Percentiles rank a stretch among this genome's conserved stretches.
phyloP scores from a whole-genome alignment of 2,113 vertebrate genomes.

The Turdus rufiventris region DNA sequence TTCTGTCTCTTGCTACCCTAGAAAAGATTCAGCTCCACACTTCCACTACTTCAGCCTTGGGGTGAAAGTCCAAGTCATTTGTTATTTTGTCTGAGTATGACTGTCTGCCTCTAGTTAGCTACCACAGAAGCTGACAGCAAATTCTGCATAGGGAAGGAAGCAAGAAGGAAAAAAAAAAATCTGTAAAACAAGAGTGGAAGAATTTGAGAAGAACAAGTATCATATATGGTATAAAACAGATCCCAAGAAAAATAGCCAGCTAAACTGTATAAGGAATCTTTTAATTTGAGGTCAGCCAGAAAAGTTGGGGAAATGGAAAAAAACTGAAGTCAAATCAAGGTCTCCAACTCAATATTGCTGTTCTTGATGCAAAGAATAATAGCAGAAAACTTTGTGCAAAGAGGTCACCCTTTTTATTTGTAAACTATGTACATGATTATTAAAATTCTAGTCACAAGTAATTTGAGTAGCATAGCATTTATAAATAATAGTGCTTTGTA shows the following conservation, averaged over 20 bases:
- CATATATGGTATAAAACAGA: not conserved
- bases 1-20: not conserved
- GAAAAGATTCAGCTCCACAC: not conserved
- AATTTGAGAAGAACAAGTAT: not conserved
- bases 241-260: not conserved
- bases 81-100: not conserved
- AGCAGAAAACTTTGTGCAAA: not conserved
- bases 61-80: not conserved
- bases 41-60: not conserved
- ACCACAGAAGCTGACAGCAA: not conserved
- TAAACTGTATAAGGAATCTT: not conserved
- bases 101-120: not conserved
- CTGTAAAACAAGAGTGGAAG: not conserved
- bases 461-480: not conserved
- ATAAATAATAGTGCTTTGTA: not conserved
- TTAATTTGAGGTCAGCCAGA: not conserved
- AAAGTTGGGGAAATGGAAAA: not conserved
- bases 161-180: not conserved
- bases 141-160: not conserved
- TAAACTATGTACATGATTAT: not conserved
- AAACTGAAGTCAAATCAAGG: not conserved
- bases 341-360: not conserved
- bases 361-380: accelerated
- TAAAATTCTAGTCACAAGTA: not conserved
- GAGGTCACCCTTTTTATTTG: not conserved